Evolutionary conservation across 2,888 invertebrate species (phyloP).

Genomic region (Rhabditophanes sp.): DNA sequence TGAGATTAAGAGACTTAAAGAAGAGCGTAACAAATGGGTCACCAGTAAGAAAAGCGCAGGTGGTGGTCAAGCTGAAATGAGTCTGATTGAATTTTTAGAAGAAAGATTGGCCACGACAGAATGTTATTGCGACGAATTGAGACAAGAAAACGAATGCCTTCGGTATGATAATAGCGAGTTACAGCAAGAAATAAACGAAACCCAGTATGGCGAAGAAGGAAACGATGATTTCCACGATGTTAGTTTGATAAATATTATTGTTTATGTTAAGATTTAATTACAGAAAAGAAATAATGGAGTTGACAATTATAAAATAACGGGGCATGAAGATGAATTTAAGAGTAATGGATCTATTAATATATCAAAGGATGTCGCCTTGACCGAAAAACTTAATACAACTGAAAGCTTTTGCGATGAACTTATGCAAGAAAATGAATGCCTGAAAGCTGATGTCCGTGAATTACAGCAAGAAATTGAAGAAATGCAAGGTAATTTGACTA

Average conservation of each 20-base stretch:
- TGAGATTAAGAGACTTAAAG: conserved; percentile 5
- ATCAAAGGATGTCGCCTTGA: no score
- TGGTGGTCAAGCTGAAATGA: background rate
- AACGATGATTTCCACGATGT: no score
- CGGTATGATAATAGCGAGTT: conserved; percentile 51
- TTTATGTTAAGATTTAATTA: no score
- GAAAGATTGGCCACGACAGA: conserved; percentile 6
- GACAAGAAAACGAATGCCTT: conserved; percentile 59
- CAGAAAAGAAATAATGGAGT: no score
- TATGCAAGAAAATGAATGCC: conserved; percentile 80
- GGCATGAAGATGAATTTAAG: background rate
- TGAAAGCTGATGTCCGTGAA: conserved; percentile 77
- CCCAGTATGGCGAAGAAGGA: background rate
- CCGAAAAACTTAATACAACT: conserved; percentile 69
- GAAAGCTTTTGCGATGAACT: conserved; percentile 79
- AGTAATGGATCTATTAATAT: background rate
- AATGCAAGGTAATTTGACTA: conserved; percentile 58
- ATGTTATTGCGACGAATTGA: conserved; percentile 19
- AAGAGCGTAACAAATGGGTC: conserved; percentile 5
- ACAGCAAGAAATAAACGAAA: conserved; percentile 53
- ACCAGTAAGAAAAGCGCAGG: conserved; percentile 2
- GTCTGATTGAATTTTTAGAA: background rate
- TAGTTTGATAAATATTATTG: no score
- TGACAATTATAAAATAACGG: no score
- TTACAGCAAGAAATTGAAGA: conserved; percentile 95